Evolutionary conservation across 2,888 invertebrate species (phyloP).

Genomic region (Trissonchulus latispiculum): DNA sequence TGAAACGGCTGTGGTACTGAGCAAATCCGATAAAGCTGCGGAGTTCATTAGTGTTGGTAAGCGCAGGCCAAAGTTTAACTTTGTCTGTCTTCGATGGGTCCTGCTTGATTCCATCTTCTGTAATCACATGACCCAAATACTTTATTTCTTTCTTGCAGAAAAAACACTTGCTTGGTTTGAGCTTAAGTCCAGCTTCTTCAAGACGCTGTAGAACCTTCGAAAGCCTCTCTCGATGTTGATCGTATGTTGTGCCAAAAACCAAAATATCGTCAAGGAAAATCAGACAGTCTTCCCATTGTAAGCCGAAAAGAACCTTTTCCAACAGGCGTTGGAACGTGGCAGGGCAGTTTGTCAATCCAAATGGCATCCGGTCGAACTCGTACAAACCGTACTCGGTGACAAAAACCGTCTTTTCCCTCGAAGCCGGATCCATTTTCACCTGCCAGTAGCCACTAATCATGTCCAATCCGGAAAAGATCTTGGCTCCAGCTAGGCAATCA

Average conservation of each 20-base stretch:
- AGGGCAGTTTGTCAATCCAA: conserved; percentile 9
- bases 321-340: conserved; percentile 8
- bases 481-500: neutral
- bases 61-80: too few species aligned
- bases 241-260: conserved; percentile 4
- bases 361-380: conserved; percentile 5
- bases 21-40: too few species aligned
- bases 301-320: neutral
- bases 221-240: neutral
- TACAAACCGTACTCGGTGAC: neutral
- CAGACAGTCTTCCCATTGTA: conserved; percentile 11
- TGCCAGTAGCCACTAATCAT: conserved; percentile 24
- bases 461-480: conserved; percentile 18
- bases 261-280: conserved; percentile 13
- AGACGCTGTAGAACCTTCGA: neutral
- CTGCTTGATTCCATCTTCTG: too few species aligned
- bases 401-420: neutral
- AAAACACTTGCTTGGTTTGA: too few species aligned
- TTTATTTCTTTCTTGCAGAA: too few species aligned
- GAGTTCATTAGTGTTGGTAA: too few species aligned
- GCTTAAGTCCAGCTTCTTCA: neutral
- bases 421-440: neutral
- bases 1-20: too few species aligned
- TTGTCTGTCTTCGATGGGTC: too few species aligned
- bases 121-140: too few species aligned